Evolutionary conservation across 2,797 vertebrate genomes (phyloP), one percentile per base, ranked within the genome.

Genomic region (Sphenopsis melanotis): DNA sequence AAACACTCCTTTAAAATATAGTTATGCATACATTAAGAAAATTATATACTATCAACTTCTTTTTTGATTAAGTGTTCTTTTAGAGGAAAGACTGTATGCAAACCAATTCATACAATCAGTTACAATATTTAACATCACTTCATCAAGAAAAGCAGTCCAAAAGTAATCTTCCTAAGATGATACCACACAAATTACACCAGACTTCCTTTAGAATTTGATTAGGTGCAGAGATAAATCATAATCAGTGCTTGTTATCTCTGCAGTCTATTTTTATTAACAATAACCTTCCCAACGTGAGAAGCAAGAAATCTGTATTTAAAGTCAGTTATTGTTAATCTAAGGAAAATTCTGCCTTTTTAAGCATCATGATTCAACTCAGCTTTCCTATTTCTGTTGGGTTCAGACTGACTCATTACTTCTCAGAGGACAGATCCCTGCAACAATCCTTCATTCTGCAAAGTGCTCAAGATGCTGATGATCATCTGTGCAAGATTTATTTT

Each of bases 181-280:
- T 34, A 39, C n/a, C 18, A 24, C 22, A 47, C 61, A 90, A 83
- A 91, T 83, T 61, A 83, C 19, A 22, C 11, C 29, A 78, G 76
- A 75, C 68, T 70, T 49, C 75, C 55, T 79, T 69, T 2, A 5
- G 76, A 78, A 68, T 83, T 81, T 88, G 69, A 89, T 94, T 93
- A 89, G 42, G 34, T 65, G 27, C 78, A 75, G 39, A 91, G 85
- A 77, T 39, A 89, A 84, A 90, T 68, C 17, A 19, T 55, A 86
- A 95, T 88, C 83, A 79, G 34, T 3, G 42, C 42, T 83, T 55
- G 59, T 91, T 93, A 91, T 68, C 65, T 12, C 61, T 61, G 34
- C 11, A 50, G 49, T 50, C 76, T 93, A 83, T 81, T 90, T 94
- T 93, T 86, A 76, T 81, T 68, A 83, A 77, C 59, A 85, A 88